phyloP scores from a whole-genome alignment of 2,888 invertebrate genomes.

The Sceliomorpha sp. region DNA sequence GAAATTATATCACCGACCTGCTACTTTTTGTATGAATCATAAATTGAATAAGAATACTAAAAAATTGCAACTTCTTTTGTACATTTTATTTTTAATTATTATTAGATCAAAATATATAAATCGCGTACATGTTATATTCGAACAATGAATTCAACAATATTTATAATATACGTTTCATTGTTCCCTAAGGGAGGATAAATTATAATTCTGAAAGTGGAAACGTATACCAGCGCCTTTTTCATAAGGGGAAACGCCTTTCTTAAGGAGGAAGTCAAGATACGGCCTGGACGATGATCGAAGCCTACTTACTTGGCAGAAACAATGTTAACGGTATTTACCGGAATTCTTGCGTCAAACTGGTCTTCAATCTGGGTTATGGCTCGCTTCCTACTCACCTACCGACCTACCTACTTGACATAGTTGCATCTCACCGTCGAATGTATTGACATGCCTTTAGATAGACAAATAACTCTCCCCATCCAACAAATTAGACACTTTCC shows the following conservation, averaged over 20 bases:
- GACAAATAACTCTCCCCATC: conserved; percentile 64
- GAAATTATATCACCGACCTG: no score
- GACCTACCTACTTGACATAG: conserved; percentile 67
- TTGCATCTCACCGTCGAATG: conserved; percentile 37
- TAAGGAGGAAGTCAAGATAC: conserved; percentile 39
- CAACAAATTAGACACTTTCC: conserved; percentile 62
- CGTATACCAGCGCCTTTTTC: conserved; percentile 21
- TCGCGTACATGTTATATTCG: no score
- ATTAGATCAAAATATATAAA: no score
- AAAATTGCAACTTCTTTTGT: no score
- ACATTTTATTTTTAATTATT: no score
- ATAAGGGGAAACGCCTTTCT: conserved; percentile 55
- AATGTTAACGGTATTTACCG: conserved; percentile 74
- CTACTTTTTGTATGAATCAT: no score
- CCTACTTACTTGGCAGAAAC: conserved; percentile 69
- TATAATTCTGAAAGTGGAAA: no score
- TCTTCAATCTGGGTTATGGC: conserved; percentile 73
- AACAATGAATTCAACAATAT: no score
- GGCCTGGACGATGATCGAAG: conserved; percentile 56
- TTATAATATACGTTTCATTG: no score
- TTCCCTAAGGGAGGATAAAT: no score
- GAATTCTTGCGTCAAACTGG: conserved; percentile 73
- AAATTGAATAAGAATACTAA: no score
- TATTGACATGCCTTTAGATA: conserved; percentile 33
- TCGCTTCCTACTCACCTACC: conserved; percentile 71